phyloP scores from a whole-genome alignment of 2,888 invertebrate genomes.

The Trichogramma dendrolimi region DNA sequence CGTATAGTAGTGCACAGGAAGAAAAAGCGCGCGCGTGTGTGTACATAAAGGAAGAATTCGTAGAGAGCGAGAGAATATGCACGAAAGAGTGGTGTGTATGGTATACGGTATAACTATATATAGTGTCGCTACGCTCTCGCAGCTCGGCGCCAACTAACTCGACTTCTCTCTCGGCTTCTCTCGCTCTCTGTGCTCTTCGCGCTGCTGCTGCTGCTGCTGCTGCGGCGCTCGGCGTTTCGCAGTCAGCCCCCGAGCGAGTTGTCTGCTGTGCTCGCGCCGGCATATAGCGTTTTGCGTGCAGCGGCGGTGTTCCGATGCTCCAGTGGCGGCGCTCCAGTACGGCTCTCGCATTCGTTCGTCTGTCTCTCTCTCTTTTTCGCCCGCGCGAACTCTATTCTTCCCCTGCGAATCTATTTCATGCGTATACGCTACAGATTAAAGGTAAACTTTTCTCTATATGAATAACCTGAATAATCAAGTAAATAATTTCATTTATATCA shows the following conservation, averaged over 20 bases:
- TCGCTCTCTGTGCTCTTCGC: conserved; percentile 13
- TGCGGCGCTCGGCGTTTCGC: conserved; percentile 10
- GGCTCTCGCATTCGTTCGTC: too few species aligned
- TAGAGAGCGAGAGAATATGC: not conserved
- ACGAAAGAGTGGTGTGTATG: not conserved
- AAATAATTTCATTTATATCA: too few species aligned
- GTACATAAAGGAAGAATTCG: not conserved
- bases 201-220: not conserved
- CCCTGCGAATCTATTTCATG: too few species aligned
- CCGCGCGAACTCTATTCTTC: too few species aligned
- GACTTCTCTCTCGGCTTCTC: conserved; percentile 28
- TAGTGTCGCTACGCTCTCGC: conserved; percentile 33
- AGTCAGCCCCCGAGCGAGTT: conserved; percentile 9
- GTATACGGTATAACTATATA: too few species aligned
- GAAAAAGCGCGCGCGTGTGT: not conserved
- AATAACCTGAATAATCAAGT: too few species aligned
- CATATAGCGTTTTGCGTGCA: conserved; percentile 2
- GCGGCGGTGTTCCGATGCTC: not conserved
- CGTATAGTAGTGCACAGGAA: not conserved
- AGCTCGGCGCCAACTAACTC: conserved; percentile 50
- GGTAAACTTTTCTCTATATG: too few species aligned
- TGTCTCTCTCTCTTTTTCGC: too few species aligned
- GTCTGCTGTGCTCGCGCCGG: not conserved
- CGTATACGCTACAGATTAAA: too few species aligned
- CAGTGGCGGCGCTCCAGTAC: not conserved